Percentiles rank a stretch among this genome's conserved stretches.
Conservation (phyloP, 37 sponge, comb jelly and placozoan species). For the Axinella damicornis region DNA sequence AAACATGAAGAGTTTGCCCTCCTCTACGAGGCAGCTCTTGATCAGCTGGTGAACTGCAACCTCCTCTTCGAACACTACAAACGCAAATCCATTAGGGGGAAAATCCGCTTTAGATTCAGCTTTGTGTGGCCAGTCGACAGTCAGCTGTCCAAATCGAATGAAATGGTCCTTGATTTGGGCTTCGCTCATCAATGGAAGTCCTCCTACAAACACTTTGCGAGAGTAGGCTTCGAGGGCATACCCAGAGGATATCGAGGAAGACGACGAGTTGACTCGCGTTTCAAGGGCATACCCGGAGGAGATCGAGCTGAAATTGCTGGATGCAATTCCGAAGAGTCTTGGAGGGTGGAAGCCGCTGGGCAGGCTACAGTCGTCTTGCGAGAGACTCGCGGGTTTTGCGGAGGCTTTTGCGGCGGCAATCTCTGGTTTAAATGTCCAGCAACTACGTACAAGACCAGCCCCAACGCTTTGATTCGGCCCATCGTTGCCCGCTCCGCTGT, state of each 20-base stretch:
- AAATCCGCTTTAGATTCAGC: conserved; percentile 93
- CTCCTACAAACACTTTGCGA: conserved; percentile 98
- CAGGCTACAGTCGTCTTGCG: conserved; percentile 23
- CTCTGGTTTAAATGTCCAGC: too few relatives aligned
- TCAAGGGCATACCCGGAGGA: too few relatives aligned
- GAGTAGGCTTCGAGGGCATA: conserved; percentile 83
- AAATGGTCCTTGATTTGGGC: conserved; percentile 92
- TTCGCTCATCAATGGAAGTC: conserved; percentile 99
- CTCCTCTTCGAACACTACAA: conserved; percentile 94
- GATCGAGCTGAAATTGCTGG: not conserved
- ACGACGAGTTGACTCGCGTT: too few relatives aligned
- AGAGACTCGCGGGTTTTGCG: too few relatives aligned
- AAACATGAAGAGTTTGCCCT: conserved; percentile 88
- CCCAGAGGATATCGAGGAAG: conserved; percentile 9
- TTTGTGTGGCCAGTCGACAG: conserved; percentile 99
- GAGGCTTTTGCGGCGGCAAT: too few relatives aligned
- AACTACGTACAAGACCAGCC: too few relatives aligned
- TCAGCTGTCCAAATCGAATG: conserved; percentile 86
- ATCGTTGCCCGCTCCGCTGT: too few relatives aligned
- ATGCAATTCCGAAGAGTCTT: conserved; percentile 1
- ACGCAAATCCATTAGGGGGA: conserved; percentile 99
- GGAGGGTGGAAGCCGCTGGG: conserved; percentile 52
- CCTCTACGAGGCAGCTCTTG: conserved; percentile 84
- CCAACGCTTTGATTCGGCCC: too few relatives aligned
- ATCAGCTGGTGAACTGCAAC: conserved; percentile 88